Percentiles rank a stretch among this genome's conserved stretches.
Conservation (phyloP, 2,113 vertebrate genomes). For the Lanius collurio region DNA sequence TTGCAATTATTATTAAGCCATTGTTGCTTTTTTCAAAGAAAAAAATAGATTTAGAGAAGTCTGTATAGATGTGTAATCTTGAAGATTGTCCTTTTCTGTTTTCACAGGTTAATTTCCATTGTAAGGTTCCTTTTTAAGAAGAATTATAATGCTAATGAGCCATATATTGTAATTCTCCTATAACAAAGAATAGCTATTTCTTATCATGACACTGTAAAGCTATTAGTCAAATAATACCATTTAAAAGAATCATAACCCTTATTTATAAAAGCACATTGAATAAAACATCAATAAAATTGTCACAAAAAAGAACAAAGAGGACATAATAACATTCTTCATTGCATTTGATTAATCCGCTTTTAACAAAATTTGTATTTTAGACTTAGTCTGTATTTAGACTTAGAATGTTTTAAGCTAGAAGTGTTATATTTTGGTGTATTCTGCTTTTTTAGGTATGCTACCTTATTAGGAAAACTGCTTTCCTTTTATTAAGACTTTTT, state of each 20-base stretch:
- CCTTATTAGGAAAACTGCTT: neutral
- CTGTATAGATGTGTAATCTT: neutral
- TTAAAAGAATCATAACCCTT: neutral
- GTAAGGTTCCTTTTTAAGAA: neutral
- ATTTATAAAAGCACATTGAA: neutral
- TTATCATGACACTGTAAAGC: neutral
- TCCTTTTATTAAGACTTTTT: neutral
- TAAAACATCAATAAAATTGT: neutral
- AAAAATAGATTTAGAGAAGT: neutral
- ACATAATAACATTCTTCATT: neutral
- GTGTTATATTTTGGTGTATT: neutral
- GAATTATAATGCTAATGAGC: conserved; percentile 13
- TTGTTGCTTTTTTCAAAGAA: neutral
- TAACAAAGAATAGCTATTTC: neutral
- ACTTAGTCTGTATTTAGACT: neutral
- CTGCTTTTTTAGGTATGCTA: neutral
- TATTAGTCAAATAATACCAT: neutral
- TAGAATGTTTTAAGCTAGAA: neutral
- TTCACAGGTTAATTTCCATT: neutral
- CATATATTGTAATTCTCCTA: neutral
- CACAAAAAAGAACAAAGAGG: neutral
- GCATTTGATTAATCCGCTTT: neutral
- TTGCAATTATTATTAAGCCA: neutral
- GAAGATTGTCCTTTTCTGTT: neutral
- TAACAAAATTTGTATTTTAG: neutral